Evolutionary conservation across 2,113 vertebrate genomes (phyloP).

Genomic region (Crypturellus undulatus): DNA sequence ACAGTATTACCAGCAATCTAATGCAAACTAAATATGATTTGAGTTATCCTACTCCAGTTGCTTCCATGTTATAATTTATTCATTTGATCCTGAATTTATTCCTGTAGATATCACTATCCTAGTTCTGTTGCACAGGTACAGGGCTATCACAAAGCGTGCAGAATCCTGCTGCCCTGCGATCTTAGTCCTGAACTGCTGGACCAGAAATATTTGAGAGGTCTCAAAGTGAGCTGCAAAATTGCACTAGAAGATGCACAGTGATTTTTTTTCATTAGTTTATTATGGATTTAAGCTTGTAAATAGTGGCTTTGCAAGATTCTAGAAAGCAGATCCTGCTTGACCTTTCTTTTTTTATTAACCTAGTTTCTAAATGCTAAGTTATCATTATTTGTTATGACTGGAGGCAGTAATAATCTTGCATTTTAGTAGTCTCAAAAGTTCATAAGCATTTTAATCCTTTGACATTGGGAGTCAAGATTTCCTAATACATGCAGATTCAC

Average conservation of each 20-base stretch:
- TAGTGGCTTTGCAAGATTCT: background rate
- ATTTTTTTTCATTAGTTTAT: background rate
- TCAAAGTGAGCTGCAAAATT: background rate
- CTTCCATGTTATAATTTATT: background rate
- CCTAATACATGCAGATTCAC: background rate
- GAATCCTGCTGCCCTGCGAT: background rate
- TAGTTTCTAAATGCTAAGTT: background rate
- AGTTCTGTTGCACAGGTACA: background rate
- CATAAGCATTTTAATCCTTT: background rate
- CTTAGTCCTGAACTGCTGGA: background rate
- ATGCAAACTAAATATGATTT: background rate
- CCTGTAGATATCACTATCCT: background rate
- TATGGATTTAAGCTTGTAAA: background rate
- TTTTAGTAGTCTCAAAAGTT: background rate
- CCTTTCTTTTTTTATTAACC: background rate
- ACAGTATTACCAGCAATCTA: background rate
- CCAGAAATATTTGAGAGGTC: background rate
- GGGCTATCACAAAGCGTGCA: background rate
- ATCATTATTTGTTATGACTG: rapidly evolving
- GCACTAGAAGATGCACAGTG: background rate
- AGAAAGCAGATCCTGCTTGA: background rate
- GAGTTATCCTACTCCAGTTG: background rate
- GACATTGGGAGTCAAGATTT: conserved; percentile 59
- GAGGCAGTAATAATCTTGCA: background rate
- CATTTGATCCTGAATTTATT: background rate